Evolutionary conservation across 2,113 vertebrate species (phyloP).

Genomic region (Epinephelus moara): DNA sequence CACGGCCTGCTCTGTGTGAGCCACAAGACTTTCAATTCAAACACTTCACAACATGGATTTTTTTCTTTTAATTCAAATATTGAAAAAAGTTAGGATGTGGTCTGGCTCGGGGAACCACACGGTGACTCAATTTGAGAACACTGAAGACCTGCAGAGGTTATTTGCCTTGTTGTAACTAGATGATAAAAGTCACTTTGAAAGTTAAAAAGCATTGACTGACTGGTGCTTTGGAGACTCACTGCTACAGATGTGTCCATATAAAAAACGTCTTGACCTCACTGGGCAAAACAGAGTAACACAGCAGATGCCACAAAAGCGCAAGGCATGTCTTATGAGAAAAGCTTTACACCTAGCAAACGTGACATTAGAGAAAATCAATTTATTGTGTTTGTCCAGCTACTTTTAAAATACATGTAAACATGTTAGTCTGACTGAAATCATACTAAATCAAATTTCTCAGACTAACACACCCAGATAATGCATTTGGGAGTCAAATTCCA

Average conservation of each 20-base stretch:
- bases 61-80: not conserved
- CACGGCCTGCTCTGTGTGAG: slow-evolving; percentile 79
- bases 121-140: slow-evolving; percentile 11
- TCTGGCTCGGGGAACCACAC: not conserved
- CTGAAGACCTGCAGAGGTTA: not conserved
- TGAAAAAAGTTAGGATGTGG: slow-evolving; percentile 56
- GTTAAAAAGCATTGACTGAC: not conserved
- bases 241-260: not conserved
- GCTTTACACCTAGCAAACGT: no score
- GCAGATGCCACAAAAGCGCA: not conserved
- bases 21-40: slow-evolving; percentile 49
- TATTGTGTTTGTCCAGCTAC: no score
- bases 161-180: slow-evolving; percentile 24
- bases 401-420: no score
- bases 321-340: not conserved
- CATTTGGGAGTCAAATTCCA: no score
- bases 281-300: not conserved
- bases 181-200: slow-evolving; percentile 29
- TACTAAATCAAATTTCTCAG: no score
- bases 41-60: slow-evolving; percentile 22
- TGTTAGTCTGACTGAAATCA: no score
- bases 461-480: no score
- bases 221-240: not conserved
- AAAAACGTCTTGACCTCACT: not conserved
- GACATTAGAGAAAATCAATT: no score